A percentile compares a stretch with the other conserved stretches of the same genome.
phyloP scores from a whole-genome alignment of 2,797 vertebrate species.

The Coregonus suidteri region DNA sequence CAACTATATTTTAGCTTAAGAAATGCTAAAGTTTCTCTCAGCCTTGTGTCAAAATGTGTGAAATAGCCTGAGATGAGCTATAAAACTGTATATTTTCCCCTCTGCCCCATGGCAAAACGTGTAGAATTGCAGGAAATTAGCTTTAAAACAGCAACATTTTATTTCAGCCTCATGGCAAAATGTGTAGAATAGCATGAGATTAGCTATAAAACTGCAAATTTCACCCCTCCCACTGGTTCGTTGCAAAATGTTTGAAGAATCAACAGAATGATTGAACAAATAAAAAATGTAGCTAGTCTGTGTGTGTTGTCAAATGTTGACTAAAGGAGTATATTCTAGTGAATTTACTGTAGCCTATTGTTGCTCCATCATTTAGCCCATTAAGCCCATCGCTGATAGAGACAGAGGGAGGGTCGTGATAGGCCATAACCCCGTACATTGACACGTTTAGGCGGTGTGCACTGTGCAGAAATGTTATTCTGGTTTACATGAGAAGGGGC shows the following conservation, averaged over 20 bases:
- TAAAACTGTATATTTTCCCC: no score
- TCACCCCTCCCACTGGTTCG: not conserved
- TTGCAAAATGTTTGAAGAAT: not conserved
- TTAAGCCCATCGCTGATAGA: not conserved
- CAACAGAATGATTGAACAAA: not conserved
- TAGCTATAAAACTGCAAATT: no score
- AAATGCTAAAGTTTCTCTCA: no score
- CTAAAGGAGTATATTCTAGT: not conserved
- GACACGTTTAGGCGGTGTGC: not conserved
- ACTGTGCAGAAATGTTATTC: not conserved
- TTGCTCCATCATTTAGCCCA: not conserved
- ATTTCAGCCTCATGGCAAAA: no score
- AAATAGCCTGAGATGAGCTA: no score
- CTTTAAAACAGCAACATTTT: no score
- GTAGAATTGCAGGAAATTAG: no score
- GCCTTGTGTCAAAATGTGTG: no score
- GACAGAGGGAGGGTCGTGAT: not conserved
- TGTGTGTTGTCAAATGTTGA: not conserved
- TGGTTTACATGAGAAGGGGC: not conserved
- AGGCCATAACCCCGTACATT: not conserved
- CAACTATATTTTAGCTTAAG: no score
- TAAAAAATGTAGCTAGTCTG: not conserved
- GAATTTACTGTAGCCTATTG: not conserved
- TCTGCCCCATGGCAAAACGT: no score
- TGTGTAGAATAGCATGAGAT: no score